phyloP scores from a whole-genome alignment of 2,797 vertebrate genomes.

The Staurois parvus region DNA sequence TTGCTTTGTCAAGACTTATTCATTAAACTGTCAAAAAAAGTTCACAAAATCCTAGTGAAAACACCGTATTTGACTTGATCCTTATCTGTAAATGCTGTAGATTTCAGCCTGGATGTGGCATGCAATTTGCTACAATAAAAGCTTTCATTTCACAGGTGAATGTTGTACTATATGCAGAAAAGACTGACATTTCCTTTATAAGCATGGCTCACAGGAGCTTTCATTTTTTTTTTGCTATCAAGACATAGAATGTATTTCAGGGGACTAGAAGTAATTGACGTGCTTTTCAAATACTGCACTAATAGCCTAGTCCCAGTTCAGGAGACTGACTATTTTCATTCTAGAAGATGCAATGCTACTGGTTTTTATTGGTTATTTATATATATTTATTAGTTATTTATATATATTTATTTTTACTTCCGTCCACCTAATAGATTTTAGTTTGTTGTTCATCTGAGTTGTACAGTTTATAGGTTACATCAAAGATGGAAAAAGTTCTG shows the following conservation, averaged over 20 bases:
- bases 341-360: too few relatives aligned
- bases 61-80: constrained; percentile 33
- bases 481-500: too few relatives aligned
- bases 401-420: too few relatives aligned
- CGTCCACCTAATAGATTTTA: too few relatives aligned
- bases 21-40: constrained; percentile 56
- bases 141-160: constrained; percentile 7
- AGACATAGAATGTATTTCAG: not conserved
- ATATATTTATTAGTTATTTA: too few relatives aligned
- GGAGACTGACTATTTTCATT: too few relatives aligned
- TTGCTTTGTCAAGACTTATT: constrained; percentile 43
- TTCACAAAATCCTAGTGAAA: constrained; percentile 26
- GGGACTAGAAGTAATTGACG: too few relatives aligned
- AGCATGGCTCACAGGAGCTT: not conserved
- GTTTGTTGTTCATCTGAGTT: too few relatives aligned
- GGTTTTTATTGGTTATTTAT: too few relatives aligned
- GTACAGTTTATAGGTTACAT: too few relatives aligned
- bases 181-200: not conserved
- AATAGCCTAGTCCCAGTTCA: not conserved
- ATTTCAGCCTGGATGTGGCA: constrained; percentile 23
- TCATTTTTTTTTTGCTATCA: not conserved
- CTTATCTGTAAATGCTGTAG: constrained; percentile 21
- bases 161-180: constrained; percentile 2
- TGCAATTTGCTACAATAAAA: constrained; percentile 45
- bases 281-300: not conserved